Evolutionary conservation across 2,797 vertebrate species (phyloP), one percentile per base, ranked within the genome.

Genomic region (Cottoperca gobio): DNA sequence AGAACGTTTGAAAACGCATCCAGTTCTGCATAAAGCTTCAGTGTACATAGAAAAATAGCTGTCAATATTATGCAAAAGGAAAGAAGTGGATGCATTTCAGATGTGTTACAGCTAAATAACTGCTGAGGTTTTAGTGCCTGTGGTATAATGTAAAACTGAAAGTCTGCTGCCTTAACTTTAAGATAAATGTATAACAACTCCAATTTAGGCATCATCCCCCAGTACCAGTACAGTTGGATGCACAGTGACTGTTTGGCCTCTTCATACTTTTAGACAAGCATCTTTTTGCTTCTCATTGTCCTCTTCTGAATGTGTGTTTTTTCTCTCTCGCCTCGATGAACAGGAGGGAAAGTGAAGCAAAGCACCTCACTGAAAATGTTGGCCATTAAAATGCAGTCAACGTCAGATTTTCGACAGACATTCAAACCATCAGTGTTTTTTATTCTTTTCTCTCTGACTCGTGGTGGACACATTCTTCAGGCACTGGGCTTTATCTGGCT

Each of bases 381-480:
- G 74, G 46, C 86, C 85, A 92, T 94, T 94, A 93, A 93, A 92
- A 94, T 93, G 91, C 93, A 90, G 86, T 91, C 86, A 85, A 83
- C 78, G 79, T 92, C 91, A 90, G 78, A 76, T 86, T 88, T 85
- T 84, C 65, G 90, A 91, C 90, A 92, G 82, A 69, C 82, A 83
- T 91, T 92, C 89, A 78, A 90, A 88, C 82, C 85, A 74, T 87
- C 86, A 77, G 57, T 84, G 80, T 73, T 77, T 82, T 42, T 63
- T 84, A 43, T 85, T 82, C 62, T 87, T 90, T 82, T 87, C 78
- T 72, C 69, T 81, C 58, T 60, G 59, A 79, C 79, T 92, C 53
- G 61, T 72, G 81, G 83, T 88, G 87, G 91, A 87, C 62, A 72
- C 73, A 55, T 92, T 91, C 86, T 92, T 88, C 89, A 85, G 82